Conservation (phyloP, 2,888 invertebrate genomes). For the Crematogaster levior region DNA sequence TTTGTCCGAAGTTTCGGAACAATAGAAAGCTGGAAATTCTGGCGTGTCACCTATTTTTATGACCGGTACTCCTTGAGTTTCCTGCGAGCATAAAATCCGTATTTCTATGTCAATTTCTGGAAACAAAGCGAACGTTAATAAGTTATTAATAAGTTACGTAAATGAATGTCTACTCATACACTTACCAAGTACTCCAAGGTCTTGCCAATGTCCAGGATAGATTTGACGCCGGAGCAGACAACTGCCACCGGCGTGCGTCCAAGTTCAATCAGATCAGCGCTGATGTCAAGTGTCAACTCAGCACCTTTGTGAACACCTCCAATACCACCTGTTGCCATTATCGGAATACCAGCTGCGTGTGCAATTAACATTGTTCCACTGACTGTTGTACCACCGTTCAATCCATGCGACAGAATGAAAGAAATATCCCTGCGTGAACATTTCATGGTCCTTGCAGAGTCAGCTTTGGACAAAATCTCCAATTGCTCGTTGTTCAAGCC, state of each 20-base stretch:
- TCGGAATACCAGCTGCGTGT: slow-evolving; percentile 92
- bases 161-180: background rate
- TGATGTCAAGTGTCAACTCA: slow-evolving; percentile 95
- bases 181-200: slow-evolving; percentile 96
- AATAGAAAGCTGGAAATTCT: slow-evolving; percentile 97
- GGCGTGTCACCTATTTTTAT: slow-evolving; percentile 90
- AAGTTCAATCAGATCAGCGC: slow-evolving; percentile 97
- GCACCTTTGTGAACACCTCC: slow-evolving; percentile 98
- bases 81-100: slow-evolving; percentile 87
- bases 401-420: slow-evolving; percentile 89
- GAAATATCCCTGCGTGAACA: slow-evolving; percentile 96
- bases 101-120: slow-evolving; percentile 4
- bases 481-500: slow-evolving; percentile 91
- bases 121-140: background rate
- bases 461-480: slow-evolving; percentile 88
- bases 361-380: slow-evolving; percentile 97
- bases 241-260: slow-evolving; percentile 95
- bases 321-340: slow-evolving; percentile 98
- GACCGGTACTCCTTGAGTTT: slow-evolving; percentile 98
- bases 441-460: slow-evolving; percentile 89
- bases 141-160: background rate
- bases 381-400: slow-evolving; percentile 98
- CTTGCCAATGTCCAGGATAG: slow-evolving; percentile 97
- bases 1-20: slow-evolving; percentile 90
- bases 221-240: slow-evolving; percentile 98